phyloP scores from a whole-genome alignment of 2,888 invertebrate genomes.

The Cancer borealis region DNA sequence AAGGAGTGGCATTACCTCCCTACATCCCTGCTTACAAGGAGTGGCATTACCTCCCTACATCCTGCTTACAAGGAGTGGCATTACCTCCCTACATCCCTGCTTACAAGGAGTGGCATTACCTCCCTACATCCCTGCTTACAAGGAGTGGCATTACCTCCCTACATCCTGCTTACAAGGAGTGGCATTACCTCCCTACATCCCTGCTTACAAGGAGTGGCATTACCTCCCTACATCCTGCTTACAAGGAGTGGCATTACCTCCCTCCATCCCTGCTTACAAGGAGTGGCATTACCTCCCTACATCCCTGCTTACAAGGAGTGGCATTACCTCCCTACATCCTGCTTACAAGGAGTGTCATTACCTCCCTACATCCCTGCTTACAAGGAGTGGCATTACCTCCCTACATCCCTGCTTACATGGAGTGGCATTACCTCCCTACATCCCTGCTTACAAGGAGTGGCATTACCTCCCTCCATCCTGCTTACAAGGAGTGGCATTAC shows the following conservation, averaged over 20 bases:
- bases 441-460: not conserved
- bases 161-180: not conserved
- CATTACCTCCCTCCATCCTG: not conserved
- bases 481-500: not conserved
- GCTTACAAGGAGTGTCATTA: not conserved
- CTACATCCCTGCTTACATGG: not conserved
- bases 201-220: not conserved
- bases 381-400: not conserved
- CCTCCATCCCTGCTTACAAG: not conserved
- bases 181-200: not conserved
- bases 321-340: not conserved
- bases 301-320: not conserved
- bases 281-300: not conserved
- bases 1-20: not conserved
- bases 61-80: not conserved
- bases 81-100: not conserved
- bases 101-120: no score
- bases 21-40: not conserved
- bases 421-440: not conserved
- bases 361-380: not conserved
- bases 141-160: not conserved
- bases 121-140: not conserved
- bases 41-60: not conserved
- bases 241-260: not conserved
- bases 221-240: not conserved